Base-by-base conservation (phyloP, 2,113 vertebrate genomes). In the Sakesphorus luctuosus region DNA sequence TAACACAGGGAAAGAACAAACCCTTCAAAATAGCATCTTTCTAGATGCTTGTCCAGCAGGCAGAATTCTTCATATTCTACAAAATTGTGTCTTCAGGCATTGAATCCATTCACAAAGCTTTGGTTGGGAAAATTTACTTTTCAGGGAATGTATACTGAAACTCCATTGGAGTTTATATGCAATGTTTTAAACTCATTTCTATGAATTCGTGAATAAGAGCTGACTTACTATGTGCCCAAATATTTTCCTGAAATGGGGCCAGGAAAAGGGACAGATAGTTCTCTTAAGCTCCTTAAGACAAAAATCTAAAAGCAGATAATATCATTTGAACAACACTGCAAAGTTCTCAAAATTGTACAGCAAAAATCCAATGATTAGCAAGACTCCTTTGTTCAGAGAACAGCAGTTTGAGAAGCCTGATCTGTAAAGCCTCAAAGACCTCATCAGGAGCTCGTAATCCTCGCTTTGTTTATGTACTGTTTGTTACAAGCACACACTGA, bases 381-480 rank as follows among this genome's bases (percentile, higher is more conserved):
- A 71, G 83, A 77, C 33, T 84, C 20, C 62, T 67, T 90, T 93
- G 61, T 92, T 89, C 75, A 91, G 65, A 72, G 79, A 89, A 21
- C 46, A 77, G 36, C 82, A 77, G 33, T 86, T 90, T 90, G 84
- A 84, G 62, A 62, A 91, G 53, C 36, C 69, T 91, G 82, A 73
- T 85, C 58, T 93, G 46, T 66, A 82, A 94, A 90, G 73, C 55
- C 67, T 96, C 72, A 28, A 96, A 94, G 76, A 83, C 47, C 73
- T 92, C 82, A 94, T 97, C 96, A 94, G 25, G 82, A 90, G 68
- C 36, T 83, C 84, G 31, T 87, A 96, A 94, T 94, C 68, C 19
- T 90, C 59, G 35, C 28, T 91, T 95, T 85, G 21, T 93, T 96
- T 91, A 23, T 87, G 74, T 84, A 35, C 65, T 84, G 18, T 58